Base-by-base conservation (phyloP, 2,113 vertebrate species). In the Hyaena hyaena region DNA sequence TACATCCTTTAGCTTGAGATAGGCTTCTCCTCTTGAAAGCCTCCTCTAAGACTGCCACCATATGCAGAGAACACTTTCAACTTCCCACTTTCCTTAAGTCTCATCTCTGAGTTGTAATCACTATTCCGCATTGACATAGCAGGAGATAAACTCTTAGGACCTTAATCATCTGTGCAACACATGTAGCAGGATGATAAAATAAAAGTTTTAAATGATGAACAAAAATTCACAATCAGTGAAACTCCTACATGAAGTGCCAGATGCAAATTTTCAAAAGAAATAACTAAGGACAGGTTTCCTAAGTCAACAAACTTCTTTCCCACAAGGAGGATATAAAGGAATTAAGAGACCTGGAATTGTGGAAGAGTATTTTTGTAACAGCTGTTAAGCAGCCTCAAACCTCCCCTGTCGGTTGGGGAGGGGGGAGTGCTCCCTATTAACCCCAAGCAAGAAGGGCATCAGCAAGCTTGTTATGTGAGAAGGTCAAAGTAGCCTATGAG, bases 191-290 rank as follows among this genome's bases (percentile, higher is more conserved):
- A 45, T 50, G 17, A 55, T 35, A 31, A 80, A 88, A 73, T 39
- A 28, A 26, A 84, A 84, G n/a, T 58, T 48, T 77, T 69, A 88
- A 65, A n/a, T 17, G 33, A 92, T 26, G 31, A 15, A 68, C 24
- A 58, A n/a, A 77, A 82, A 33, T 45, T 85, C 31, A 65, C n/a
- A n/a, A 15, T n/a, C 10, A 86, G 35, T 61, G 61, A 86, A 69
- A 77, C n/a, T 81, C 55, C 14, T 80, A 39, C 6, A 1, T 12
- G 9, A 87, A 48, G 10, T 26, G 7, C 17, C 28, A 69, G 28
- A 39, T 14, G 35, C 50, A 61, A 15, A 92, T 69, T 55, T 92
- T 89, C 80, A 94, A 92, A 76, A 77, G 68, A 88, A 93, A 80
- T 74, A 95, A 88, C 65, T 87, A 87, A 93, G 39, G 83, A 45